Base-by-base conservation (phyloP, 2,888 invertebrate species). In the Papilio gigon region DNA sequence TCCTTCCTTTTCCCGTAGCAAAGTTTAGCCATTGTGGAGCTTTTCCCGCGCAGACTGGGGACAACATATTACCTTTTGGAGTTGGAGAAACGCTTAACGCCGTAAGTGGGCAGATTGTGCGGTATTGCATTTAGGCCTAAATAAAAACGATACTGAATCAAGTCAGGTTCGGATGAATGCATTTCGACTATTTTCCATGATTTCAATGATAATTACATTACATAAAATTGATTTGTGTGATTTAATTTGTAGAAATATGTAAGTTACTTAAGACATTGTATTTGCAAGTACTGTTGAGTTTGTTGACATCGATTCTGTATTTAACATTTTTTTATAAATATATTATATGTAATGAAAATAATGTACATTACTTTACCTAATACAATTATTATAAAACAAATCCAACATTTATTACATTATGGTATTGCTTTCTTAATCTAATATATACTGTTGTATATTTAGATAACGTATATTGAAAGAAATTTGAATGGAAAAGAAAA, bases 31-130 rank as follows among this genome's bases (percentile, higher is more conserved):
- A 79, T 82, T 85, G 82, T 79, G 84, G 78, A 85, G 89, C 86
- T 89, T 91, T 89, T 90, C 85, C 83, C 85, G 73, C 81, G 79
- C 73, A 78, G 79, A 76, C 78, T 71, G 67, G 62, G 63, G 66
- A 74, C 62, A 78, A 72, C 76, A 83, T 90, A 83, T 77, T 80
- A 53, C 86, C 72, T 85, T 89, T 71, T 76, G 71, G 35, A 4
- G n/a, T 70, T 77, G 73, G 66, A 77, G 69, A 71, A 80, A 78
- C 85, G 86, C 85, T 89, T 88, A 86, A 86, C 84, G 84, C 85
- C 85, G 86, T 89, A 92, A 92, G 90, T 91, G 90, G 90, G 84
- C 90, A 90, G 90, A 91, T 90, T 89, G 89, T 84, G 85, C 86
- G 84, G 84, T 84, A 85, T 84, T 85, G 85, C 84, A 85, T 87